Evolutionary conservation across 2,113 vertebrate species (phyloP), one percentile per base, ranked within the genome.

Genomic region (Pteruthius melanotis): DNA sequence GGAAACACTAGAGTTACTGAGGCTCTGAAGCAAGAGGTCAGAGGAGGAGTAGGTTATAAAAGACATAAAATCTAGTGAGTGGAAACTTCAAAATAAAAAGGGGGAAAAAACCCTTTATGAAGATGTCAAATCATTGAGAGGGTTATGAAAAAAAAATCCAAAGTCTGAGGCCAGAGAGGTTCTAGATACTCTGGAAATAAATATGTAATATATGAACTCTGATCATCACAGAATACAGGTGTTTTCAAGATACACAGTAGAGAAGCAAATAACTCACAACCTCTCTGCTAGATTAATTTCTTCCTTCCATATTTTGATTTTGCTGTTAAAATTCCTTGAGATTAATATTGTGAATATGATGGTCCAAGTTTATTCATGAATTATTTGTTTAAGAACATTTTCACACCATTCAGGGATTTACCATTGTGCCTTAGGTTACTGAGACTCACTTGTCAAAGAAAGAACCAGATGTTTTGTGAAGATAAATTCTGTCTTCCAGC

Each of bases 81-180:
- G 69, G 33, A 94, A 74, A 19, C 40, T 35, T 52, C 21, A 28
- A 54, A 7, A 54, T 27, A 54, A 20, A 42, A 50, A 31, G 2
- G 2, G 10, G 1, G 1, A 1, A 11, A 17, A 84, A 54, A 6
- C 2, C 27, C 11, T 63, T 61, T 9, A 61, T 39, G 15, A 72
- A 60, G 13, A 87, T 21, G 16, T 23, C 24, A 83, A 68, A 60
- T 33, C 13, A 53, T 20, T 21, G 53, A 63, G 5, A 33, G 14
- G 3, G 1, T 11, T 7, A 7, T 3, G 3, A 63, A 11, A 5
- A 64, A 64, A 85, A 87, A 74, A 33, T 87, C 14, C 15, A 26
- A 17, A 57, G 6, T 57, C 23, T 64, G 75, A 83, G 5, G 3
- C 24, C 9, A 57, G n/a, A 77, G 16, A 77, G 1, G 4, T 10